Conservation (phyloP, 2,888 invertebrate species). For the Lochmaea crataegi region DNA sequence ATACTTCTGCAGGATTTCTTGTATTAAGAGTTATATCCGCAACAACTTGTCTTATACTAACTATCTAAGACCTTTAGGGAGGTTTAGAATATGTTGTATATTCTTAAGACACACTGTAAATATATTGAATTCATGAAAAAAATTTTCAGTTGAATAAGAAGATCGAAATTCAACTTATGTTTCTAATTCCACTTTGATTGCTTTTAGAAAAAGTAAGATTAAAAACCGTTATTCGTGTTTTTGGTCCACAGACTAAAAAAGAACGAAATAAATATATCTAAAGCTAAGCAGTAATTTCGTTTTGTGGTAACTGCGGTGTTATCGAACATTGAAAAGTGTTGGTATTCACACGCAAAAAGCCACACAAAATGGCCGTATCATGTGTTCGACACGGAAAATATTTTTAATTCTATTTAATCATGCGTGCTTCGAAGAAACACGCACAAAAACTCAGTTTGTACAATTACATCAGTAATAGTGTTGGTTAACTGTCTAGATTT, state of each 20-base stretch:
- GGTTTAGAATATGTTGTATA: too few species aligned
- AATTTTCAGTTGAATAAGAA: not conserved
- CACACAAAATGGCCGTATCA: conserved; percentile 31
- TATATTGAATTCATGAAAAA: too few species aligned
- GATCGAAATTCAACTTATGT: not conserved
- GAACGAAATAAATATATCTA: not conserved
- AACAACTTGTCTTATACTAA: too few species aligned
- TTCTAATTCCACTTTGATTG: not conserved
- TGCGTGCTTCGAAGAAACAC: conserved; percentile 36
- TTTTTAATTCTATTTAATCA: conserved; percentile 43
- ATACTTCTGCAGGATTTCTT: too few species aligned
- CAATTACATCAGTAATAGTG: conserved; percentile 17
- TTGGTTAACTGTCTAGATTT: conserved; percentile 31
- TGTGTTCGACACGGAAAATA: conserved; percentile 44
- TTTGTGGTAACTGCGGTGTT: conserved; percentile 13
- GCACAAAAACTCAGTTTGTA: conserved; percentile 29
- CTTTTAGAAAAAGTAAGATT: not conserved
- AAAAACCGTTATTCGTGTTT: too few species aligned
- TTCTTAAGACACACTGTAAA: too few species aligned
- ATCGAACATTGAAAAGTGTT: conserved; percentile 39
- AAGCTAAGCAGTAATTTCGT: not conserved
- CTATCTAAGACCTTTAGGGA: too few species aligned
- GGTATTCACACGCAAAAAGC: conserved; percentile 42
- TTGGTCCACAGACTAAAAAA: too few species aligned
- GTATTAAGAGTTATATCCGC: too few species aligned